Conservation (phyloP, 2,797 vertebrate species). For the Lepilemur ruficaudatus region DNA sequence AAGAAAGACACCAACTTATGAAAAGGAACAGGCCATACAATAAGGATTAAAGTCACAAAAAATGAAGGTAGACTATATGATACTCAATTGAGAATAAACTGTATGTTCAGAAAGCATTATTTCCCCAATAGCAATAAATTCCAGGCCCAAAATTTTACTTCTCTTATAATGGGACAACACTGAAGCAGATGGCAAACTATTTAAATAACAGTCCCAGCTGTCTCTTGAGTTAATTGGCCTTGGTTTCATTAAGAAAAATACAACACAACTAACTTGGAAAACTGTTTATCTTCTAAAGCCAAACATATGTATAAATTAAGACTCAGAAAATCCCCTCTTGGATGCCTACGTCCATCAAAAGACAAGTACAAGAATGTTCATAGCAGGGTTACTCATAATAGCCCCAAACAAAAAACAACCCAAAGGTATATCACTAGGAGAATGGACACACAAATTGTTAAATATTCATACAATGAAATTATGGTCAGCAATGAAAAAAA, state of each 20-base stretch:
- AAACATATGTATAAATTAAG: not conserved
- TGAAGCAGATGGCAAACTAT: conserved; percentile 5
- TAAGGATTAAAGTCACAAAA: not conserved
- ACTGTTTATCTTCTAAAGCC: not conserved
- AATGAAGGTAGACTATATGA: not conserved
- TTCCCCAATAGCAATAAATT: conserved; percentile 1
- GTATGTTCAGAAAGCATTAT: not conserved
- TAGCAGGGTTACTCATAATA: not conserved
- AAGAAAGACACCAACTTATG: not conserved
- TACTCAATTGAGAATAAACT: not conserved
- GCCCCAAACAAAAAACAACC: not conserved
- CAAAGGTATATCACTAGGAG: not conserved
- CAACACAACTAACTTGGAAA: not conserved
- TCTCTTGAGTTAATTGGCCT: not conserved
- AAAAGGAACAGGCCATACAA: not conserved
- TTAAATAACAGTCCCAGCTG: not conserved
- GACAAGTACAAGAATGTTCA: not conserved
- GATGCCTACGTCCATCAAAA: not conserved
- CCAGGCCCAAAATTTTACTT: conserved; percentile 6
- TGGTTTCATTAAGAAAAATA: conserved; percentile 36
- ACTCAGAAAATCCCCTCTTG: not conserved
- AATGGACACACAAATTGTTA: not conserved
- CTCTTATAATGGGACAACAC: not conserved
- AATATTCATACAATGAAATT: not conserved
- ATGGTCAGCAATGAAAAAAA: not conserved